phyloP scores from a whole-genome alignment of 2,797 vertebrate genomes.

The Acestrorhynchus altus region DNA sequence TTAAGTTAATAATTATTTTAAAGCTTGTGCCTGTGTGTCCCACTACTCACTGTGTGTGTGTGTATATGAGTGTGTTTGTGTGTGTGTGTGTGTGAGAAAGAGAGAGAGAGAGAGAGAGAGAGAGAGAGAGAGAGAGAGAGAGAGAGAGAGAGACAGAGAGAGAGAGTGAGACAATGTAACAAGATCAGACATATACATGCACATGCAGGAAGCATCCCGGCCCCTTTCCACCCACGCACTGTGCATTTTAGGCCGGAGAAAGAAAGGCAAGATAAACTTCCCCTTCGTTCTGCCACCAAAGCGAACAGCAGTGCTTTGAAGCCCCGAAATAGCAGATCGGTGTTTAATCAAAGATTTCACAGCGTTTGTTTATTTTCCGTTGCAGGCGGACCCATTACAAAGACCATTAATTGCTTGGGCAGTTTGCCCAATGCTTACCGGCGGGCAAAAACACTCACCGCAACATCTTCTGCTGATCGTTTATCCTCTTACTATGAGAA shows the following conservation, averaged over 20 bases:
- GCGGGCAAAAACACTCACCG: slow-evolving; percentile 42
- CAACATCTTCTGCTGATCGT: slow-evolving; percentile 45
- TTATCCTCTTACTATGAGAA: slow-evolving; percentile 28
- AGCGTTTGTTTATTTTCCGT: slow-evolving; percentile 54
- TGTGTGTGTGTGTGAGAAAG: neutral
- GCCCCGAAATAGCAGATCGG: slow-evolving; percentile 46
- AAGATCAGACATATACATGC: slow-evolving; percentile 46
- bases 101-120: slow-evolving; percentile 15
- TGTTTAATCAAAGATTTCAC: slow-evolving; percentile 61
- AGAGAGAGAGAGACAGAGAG: slow-evolving; percentile 11
- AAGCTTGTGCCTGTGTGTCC: slow-evolving; percentile 51
- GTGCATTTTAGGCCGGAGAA: neutral
- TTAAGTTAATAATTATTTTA: slow-evolving; percentile 63
- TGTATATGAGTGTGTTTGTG: slow-evolving; percentile 13
- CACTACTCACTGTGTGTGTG: slow-evolving; percentile 2
- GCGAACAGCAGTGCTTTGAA: slow-evolving; percentile 34
- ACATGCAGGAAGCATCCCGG: slow-evolving; percentile 22
- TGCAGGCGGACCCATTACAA: slow-evolving; percentile 54
- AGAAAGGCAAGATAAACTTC: slow-evolving; percentile 13
- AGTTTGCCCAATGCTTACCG: slow-evolving; percentile 54
- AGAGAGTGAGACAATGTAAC: slow-evolving; percentile 40
- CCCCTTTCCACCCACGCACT: slow-evolving; percentile 11
- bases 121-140: slow-evolving; percentile 10
- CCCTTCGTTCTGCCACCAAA: neutral
- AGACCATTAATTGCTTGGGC: slow-evolving; percentile 61